phyloP scores from a whole-genome alignment of 2,797 vertebrate genomes.

The Aplochiton taeniatus region DNA sequence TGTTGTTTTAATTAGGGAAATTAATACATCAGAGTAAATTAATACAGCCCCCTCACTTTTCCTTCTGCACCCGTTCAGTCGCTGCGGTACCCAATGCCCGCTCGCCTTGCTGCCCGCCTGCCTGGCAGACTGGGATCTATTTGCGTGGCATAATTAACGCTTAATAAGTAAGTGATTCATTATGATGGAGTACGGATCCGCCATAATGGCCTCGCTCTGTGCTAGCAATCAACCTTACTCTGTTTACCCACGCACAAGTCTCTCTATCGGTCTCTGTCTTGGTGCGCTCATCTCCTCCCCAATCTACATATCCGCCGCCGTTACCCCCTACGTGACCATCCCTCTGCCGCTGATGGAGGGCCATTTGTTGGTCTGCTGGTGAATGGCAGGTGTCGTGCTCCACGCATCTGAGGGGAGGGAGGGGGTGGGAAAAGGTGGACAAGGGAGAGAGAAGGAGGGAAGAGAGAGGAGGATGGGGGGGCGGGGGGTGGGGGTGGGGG shows the following conservation, averaged over 20 bases:
- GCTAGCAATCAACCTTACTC: constrained; percentile 78
- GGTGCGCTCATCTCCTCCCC: constrained; percentile 50
- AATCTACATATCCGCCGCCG: constrained; percentile 69
- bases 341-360: constrained; percentile 66
- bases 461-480: neutral
- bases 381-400: constrained; percentile 47
- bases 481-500: constrained; percentile 25
- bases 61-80: constrained; percentile 51
- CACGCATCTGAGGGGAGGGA: constrained; percentile 68
- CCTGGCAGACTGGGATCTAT: constrained; percentile 75
- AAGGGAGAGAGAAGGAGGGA: constrained; percentile 29
- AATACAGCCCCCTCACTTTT: constrained; percentile 70
- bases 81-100: constrained; percentile 49
- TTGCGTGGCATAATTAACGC: constrained; percentile 80
- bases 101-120: constrained; percentile 45
- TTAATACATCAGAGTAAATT: constrained; percentile 86
- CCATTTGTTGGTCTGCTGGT: constrained; percentile 73
- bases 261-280: constrained; percentile 78
- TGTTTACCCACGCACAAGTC: constrained; percentile 74
- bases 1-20: constrained; percentile 85
- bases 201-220: constrained; percentile 78
- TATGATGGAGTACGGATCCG: constrained; percentile 80
- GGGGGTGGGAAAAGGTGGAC: constrained; percentile 40
- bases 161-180: constrained; percentile 88
- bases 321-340: constrained; percentile 48